Percentiles rank a stretch among this genome's conserved stretches.
Evolutionary conservation across 2,888 invertebrate species (phyloP).

Genomic region (Agrotis segetum): DNA sequence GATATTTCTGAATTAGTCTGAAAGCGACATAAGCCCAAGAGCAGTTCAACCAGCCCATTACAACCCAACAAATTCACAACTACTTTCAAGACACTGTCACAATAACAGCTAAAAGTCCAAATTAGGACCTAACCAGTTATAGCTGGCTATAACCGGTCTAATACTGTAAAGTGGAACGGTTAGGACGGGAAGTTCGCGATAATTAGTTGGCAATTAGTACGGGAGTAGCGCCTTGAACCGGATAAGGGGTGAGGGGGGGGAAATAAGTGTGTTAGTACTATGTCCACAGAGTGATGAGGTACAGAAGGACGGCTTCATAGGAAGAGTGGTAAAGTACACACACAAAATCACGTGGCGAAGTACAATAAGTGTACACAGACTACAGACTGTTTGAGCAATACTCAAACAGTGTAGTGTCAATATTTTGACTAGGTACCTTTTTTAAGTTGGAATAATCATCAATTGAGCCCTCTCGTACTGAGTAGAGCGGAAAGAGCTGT

Average conservation of each 20-base stretch:
- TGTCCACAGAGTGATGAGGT: background rate
- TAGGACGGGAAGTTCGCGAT: slow-evolving; percentile 47
- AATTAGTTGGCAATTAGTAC: slow-evolving; percentile 63
- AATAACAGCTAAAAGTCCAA: slow-evolving; percentile 22
- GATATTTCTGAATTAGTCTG: too few relatives aligned
- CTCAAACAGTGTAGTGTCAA: too few relatives aligned
- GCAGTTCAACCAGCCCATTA: slow-evolving; percentile 6
- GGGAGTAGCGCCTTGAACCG: slow-evolving; percentile 30
- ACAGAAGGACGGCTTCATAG: slow-evolving; percentile 1
- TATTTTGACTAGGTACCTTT: too few relatives aligned
- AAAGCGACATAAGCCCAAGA: background rate
- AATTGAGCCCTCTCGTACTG: too few relatives aligned
- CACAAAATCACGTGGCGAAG: background rate
- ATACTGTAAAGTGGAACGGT: slow-evolving; percentile 45
- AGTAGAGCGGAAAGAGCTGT: too few relatives aligned
- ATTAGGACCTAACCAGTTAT: slow-evolving; percentile 34
- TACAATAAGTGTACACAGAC: too few relatives aligned
- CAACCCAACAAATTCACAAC: slow-evolving; percentile 8
- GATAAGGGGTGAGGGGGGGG: background rate
- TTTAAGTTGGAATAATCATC: too few relatives aligned
- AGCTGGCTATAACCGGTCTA: slow-evolving; percentile 43
- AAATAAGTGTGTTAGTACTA: slow-evolving; percentile 39
- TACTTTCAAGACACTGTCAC: slow-evolving; percentile 13
- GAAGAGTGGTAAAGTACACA: background rate
- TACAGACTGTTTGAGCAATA: background rate